phyloP scores from a whole-genome alignment of 2,113 vertebrate species.

The Poicephalus meyeri region DNA sequence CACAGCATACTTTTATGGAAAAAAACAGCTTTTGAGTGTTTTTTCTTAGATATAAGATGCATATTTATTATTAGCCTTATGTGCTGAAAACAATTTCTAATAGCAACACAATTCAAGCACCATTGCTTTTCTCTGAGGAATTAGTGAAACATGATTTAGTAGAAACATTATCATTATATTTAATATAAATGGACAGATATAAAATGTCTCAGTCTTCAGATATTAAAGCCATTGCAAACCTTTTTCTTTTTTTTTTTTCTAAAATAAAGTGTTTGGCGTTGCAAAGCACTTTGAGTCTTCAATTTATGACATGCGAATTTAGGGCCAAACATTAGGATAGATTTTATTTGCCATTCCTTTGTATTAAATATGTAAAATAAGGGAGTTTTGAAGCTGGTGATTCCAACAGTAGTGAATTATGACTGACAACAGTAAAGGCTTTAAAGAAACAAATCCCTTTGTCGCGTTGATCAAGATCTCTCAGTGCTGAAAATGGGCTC shows the following conservation, averaged over 20 bases:
- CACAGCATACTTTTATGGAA: not conserved
- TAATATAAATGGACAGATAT: not conserved
- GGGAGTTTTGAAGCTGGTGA: not conserved
- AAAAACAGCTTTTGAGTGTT: not conserved
- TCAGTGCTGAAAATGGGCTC: not conserved
- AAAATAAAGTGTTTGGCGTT: not conserved
- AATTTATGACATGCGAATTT: not conserved
- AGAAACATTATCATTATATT: not conserved
- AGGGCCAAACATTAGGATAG: not conserved
- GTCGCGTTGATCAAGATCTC: not conserved
- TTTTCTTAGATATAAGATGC: not conserved
- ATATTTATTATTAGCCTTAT: constrained; percentile 17
- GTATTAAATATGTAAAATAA: not conserved
- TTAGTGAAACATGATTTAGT: constrained; percentile 5
- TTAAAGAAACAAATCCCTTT: not conserved
- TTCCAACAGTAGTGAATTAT: not conserved
- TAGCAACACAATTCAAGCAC: constrained; percentile 21
- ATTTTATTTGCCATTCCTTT: not conserved
- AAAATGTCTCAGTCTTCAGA: not conserved
- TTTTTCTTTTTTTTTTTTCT: not conserved
- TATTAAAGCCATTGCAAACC: not conserved
- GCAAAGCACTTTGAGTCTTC: not conserved
- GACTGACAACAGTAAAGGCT: not conserved
- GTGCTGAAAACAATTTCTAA: constrained; percentile 24
- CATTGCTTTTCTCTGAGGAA: not conserved